Evolutionary conservation across 2,888 invertebrate genomes (phyloP).

Genomic region (Argyresthia goedartella): DNA sequence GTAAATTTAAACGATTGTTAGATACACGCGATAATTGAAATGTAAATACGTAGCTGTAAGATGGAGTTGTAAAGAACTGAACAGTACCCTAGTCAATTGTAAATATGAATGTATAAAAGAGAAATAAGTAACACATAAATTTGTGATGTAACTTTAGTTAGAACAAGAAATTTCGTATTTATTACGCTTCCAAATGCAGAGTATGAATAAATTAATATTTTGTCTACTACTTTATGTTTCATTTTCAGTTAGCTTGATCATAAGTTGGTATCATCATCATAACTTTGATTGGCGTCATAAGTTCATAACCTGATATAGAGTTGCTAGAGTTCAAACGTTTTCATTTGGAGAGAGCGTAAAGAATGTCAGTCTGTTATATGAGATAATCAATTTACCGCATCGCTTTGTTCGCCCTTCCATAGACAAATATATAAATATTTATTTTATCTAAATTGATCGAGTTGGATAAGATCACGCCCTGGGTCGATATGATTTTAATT

Average conservation of each 20-base stretch:
- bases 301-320: too few species aligned
- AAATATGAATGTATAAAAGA: constrained; percentile 56
- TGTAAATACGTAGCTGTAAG: neutral
- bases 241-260: constrained; percentile 20
- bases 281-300: too few species aligned
- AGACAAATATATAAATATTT: constrained; percentile 68
- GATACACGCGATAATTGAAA: neutral
- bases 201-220: constrained; percentile 68
- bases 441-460: constrained; percentile 71
- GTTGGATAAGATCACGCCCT: constrained; percentile 62
- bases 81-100: constrained; percentile 71
- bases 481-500: constrained; percentile 62
- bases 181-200: constrained; percentile 69
- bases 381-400: constrained; percentile 65
- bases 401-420: constrained; percentile 64
- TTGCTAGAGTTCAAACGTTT: constrained; percentile 7
- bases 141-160: constrained; percentile 68
- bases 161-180: constrained; percentile 64
- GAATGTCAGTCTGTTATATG: constrained; percentile 32
- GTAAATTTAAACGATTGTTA: constrained; percentile 3
- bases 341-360: constrained; percentile 44
- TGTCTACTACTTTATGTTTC: constrained; percentile 45
- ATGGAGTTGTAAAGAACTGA: constrained; percentile 61
- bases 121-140: constrained; percentile 43
- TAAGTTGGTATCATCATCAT: too few species aligned